Percentiles rank a stretch among this genome's conserved stretches.
Conservation (phyloP, 2,888 invertebrate genomes). For the Sinhomidia bicolor region DNA sequence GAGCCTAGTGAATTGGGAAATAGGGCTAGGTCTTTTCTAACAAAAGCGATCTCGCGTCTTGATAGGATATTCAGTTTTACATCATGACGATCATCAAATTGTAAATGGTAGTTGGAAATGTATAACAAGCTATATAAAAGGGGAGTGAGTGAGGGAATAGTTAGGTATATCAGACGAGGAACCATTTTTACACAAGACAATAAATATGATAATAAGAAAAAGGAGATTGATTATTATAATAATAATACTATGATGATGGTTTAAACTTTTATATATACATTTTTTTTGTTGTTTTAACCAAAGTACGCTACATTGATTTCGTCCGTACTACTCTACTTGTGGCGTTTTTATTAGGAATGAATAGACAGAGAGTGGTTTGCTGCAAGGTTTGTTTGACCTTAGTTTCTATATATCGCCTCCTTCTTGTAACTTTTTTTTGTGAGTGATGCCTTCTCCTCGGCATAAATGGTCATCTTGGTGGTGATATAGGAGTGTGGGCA, state of each 20-base stretch:
- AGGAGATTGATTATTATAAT: no score
- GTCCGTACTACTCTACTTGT: conserved; percentile 18
- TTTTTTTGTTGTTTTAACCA: conserved; percentile 4
- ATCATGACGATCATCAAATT: not conserved
- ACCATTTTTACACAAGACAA: conserved; percentile 54
- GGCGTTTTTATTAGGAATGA: not conserved
- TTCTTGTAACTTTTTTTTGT: conserved; percentile 30
- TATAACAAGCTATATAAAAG: not conserved
- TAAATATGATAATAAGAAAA: conserved; percentile 48
- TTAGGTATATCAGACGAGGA: not conserved
- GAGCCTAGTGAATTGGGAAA: conserved; percentile 46
- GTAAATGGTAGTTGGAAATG: conserved; percentile 11
- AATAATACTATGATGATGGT: no score
- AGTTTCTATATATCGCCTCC: conserved; percentile 18
- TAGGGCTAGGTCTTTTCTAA: conserved; percentile 55
- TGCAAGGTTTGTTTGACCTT: conserved; percentile 63
- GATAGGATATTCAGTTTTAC: conserved; percentile 10
- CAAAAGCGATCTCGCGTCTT: not conserved
- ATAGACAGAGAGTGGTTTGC: not conserved
- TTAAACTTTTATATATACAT: not conserved
- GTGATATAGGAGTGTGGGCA: conserved; percentile 51
- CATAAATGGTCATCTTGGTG: conserved; percentile 63
- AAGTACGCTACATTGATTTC: not conserved
- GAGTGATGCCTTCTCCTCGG: conserved; percentile 45
- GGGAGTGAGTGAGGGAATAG: not conserved